Evolutionary conservation across 2,888 invertebrate genomes (phyloP), one percentile per base, ranked within the genome.

Genomic region (Lasioglossum oenotherae): DNA sequence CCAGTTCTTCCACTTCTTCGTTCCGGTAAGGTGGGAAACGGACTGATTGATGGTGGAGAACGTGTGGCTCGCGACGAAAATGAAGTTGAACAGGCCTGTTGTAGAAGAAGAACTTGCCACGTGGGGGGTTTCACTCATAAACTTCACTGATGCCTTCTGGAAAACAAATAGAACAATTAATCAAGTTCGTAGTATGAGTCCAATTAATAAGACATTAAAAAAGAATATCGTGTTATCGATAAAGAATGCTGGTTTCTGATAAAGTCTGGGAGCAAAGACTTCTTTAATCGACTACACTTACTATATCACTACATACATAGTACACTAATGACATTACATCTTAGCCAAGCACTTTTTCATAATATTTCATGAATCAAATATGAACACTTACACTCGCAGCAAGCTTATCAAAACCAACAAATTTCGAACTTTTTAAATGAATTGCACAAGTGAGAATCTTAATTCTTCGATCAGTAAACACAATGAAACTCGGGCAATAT

Each of bases 21-120:
- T 46, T 46, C 46, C 1, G 1, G 16, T 46, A 16, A 19, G 5
- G 46, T 46, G 46, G 46, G 16, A 46, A 46, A 46, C 16, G 16
- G 16, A 46, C 5, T 19, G 46, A 16, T 46, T 19, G 1, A 16
- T 46, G 46, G 46, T 46, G 46, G 5, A 16, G 16, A 5, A 1
- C 16, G 46, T 46, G 16, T 46, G 4, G 46, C 4, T 46, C 46
- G 46, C 46, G 46, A 16, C 5, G 46, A 46, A 46, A 46, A 16
- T 16, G 16, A 16, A 46, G 16, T 46, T 46, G 46, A 1, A 1
- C 16, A 46, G 46, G 16, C 16, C 16, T 46, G 14, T 16, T n/a
- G 31, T 64, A 23, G 10, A 67, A 35, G 35, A 35, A 69, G 64
- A 69, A 69, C 69, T 69, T 69, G 69, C 69, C 69, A 69, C 69